These are phyloP conservation scores for Acrobasis suavella DNA, from an alignment of 2,888 invertebrate species.

Conservation along the genomic window DNA sequence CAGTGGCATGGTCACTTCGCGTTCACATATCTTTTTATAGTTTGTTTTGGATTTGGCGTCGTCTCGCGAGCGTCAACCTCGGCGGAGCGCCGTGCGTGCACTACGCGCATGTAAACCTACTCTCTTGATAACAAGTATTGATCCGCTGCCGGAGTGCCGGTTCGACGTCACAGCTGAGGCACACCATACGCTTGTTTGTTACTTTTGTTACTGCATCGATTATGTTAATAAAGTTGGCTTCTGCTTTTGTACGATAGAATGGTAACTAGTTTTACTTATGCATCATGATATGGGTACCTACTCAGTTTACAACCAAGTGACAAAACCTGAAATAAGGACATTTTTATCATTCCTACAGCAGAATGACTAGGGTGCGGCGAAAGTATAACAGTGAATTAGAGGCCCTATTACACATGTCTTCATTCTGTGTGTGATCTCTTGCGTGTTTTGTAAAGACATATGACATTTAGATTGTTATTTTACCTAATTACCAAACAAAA, in stretches of 20 bases:
- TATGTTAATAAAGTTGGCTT: not conserved
- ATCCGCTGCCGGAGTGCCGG: slow-evolving; percentile 55
- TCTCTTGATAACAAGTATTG: slow-evolving; percentile 77
- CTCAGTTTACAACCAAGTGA: too few relatives aligned
- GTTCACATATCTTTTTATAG: slow-evolving; percentile 65
- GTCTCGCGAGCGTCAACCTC: slow-evolving; percentile 66
- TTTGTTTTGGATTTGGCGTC: slow-evolving; percentile 39
- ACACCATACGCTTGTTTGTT: slow-evolving; percentile 30
- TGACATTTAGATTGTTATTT: too few relatives aligned
- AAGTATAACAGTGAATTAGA: too few relatives aligned
- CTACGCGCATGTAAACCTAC: slow-evolving; percentile 76
- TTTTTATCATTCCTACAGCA: too few relatives aligned
- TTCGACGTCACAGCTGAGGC: slow-evolving; percentile 54
- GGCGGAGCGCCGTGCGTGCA: slow-evolving; percentile 63
- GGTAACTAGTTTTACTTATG: too few relatives aligned
- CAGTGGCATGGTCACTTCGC: slow-evolving; percentile 85
- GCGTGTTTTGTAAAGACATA: too few relatives aligned
- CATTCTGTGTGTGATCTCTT: too few relatives aligned
- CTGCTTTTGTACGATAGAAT: not conserved
- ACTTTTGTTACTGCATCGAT: slow-evolving; percentile 10
- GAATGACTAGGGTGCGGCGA: too few relatives aligned
- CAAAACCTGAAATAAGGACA: too few relatives aligned
- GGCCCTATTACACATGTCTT: too few relatives aligned
- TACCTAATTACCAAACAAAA: too few relatives aligned
- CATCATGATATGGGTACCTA: too few relatives aligned